Percentiles rank a stretch among this genome's conserved stretches.
phyloP scores from a whole-genome alignment of 1,140 invertebrate genomes.

The Elysia chlorotica region DNA sequence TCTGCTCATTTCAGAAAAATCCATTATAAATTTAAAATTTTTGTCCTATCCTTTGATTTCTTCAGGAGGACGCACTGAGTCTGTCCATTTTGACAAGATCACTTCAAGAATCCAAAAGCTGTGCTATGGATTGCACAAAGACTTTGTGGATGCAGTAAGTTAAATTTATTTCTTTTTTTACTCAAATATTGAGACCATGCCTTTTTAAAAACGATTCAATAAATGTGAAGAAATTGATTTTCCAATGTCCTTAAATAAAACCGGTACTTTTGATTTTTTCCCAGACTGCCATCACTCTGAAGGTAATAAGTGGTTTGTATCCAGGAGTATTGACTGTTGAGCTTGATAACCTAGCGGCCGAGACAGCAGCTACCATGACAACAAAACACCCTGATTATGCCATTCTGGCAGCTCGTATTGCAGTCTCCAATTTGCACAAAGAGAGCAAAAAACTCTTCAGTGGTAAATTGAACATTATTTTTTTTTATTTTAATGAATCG shows the following conservation, averaged over 20 bases:
- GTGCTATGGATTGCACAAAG: conserved; percentile 94
- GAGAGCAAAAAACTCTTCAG: conserved; percentile 69
- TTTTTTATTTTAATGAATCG: background rate
- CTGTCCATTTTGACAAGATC: conserved; percentile 97
- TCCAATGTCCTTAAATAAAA: too few species aligned
- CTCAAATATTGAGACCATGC: too few species aligned
- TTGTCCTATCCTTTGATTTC: conserved; percentile 15
- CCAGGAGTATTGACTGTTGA: conserved; percentile 95
- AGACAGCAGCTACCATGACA: conserved; percentile 95
- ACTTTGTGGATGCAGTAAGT: conserved; percentile 93
- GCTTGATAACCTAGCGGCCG: conserved; percentile 95
- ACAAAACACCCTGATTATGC: conserved; percentile 98
- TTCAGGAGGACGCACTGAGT: conserved; percentile 84
- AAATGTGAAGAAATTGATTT: too few species aligned
- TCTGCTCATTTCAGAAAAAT: background rate
- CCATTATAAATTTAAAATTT: background rate
- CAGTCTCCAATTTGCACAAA: conserved; percentile 96
- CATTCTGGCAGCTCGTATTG: conserved; percentile 91
- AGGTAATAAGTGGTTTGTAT: conserved; percentile 89
- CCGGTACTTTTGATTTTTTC: too few species aligned
- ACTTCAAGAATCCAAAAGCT: conserved; percentile 93
- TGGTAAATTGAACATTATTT: conserved; percentile 39
- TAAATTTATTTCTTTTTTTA: background rate
- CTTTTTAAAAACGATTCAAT: background rate
- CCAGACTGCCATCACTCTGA: conserved; percentile 64